Base-by-base conservation (phyloP, 2,888 invertebrate genomes). In the Pinctada fucata region DNA sequence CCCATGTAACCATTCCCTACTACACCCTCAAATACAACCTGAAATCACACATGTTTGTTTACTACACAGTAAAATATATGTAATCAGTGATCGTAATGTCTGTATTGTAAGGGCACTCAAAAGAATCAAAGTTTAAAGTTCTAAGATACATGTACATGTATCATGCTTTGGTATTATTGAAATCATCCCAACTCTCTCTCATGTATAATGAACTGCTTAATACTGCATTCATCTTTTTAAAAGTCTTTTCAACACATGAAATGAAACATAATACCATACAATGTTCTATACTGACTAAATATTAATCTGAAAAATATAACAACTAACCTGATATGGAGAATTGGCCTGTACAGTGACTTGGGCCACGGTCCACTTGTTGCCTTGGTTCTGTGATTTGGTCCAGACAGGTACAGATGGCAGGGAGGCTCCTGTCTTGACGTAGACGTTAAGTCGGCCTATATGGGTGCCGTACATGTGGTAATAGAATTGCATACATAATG, bases 11-110 rank as follows among this genome's bases (percentile, higher is more conserved):
- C 86, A 71, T 68, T 80, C 10, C 88, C 88, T 4, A 86, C 81
- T 2, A 84, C 78, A 47, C 87, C 89, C 79, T 90, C 88, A 79
- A 90, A 83, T 2, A 89, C 86, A 74, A 90, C 83, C 87, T 90
- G 78, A 48, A 80, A 68, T 66, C 6, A 66, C 31, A 31, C 31
- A 31, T 31, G 31, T 31, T 31, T 31, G 31, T 31, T 31, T 31
- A 31, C 31, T 31, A 31, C 31, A 31, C 31, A 31, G 31, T 31
- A 31, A 31, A 31, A 31, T 31, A 31, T 31, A 31, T 31, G 31
- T 31, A 31, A 31, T 31, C 31, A 31, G 31, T 31, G 31, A 31
- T 31, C 31, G 31, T 31, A 31, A 31, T 31, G 31, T 31, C 31
- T 31, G 31, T 31, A 31, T 31, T 31, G 31, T 31, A 31, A 31